Base-by-base conservation (phyloP, 53 echinoderm and acorn worm genomes). In the Apostichopus leukothele region DNA sequence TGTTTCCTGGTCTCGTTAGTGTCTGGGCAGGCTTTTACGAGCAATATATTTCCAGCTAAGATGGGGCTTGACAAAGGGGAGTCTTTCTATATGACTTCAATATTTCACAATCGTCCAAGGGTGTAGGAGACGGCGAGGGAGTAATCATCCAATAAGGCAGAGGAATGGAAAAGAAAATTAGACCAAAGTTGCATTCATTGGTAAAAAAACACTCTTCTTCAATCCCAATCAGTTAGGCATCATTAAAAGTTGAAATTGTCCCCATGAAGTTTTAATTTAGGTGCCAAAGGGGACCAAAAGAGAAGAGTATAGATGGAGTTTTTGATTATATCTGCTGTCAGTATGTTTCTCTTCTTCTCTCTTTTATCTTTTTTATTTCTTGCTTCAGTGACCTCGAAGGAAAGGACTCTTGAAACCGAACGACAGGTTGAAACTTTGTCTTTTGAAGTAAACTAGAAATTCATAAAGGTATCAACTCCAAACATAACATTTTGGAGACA, bases 131-230 rank as follows among this genome's bases (percentile, higher is more conserved):
- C 19, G 18, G 57, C 22, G 22, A 8, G 23, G 81, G 59, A 22
- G 50, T 81, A 81, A 81, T 81, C 81, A 81, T 57, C 81, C 22
- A 21, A 81, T 81, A 19, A 81, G 20, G 18, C 22, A 63, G 55
- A 54, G n/a, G 55, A 54, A 54, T 53, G 55, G 23, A 25, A 19
- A 23, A 81, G 81, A 53, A 55, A 81, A 81, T 81, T 81, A 59
- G 81, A 81, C 81, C 81, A 81, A 81, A 81, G 81, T 53, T 81
- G 54, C 81, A 71, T 71, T 71, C 18, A 71, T 71, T 71, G 71
- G 71, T 71, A 71, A 71, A 71, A 71, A 57, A 57, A 57, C 7
- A 71, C 6, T 18, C 71, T n/a, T 71, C 1, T 71, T 71, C 71
- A 71, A 71, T 71, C 18, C 20, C 20, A 71, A 71, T 71, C 71